Base-by-base conservation (phyloP, 2,888 invertebrate genomes). In the Calliopum simillimum region DNA sequence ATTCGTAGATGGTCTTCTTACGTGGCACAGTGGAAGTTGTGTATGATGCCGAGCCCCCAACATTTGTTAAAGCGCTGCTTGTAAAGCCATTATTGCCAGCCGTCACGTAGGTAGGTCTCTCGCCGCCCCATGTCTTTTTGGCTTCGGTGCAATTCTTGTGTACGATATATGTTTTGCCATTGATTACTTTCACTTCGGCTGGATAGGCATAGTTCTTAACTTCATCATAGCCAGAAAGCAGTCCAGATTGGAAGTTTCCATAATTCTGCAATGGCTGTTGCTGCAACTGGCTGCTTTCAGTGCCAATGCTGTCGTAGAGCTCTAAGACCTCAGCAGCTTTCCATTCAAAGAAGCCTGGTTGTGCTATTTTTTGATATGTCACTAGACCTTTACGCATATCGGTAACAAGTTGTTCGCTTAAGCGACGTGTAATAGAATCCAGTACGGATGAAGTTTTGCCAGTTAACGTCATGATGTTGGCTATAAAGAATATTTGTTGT, bases 281-380 rank as follows among this genome's bases (percentile, higher is more conserved):
- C 46, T 75, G 76, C 33, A 33, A 8, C 13, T 62, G 68, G 6
- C 78, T 76, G 55, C 73, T 71, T 13, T 77, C 74, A 25, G 75
- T 75, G 5, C 72, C 68, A 0, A 67, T 68, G 11, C 69, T 74
- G 8, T 78, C 70, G 63, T 76, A 74, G 1, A 64, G 75, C 51
- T 85, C 79, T 43, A 86, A 73, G 4, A 77, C 71, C 12, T 81
- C 76, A 0, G 81, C 81, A 0, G 85, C 83, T 61, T 82, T 82
- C 33, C 79, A 76, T 67, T 86, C 86, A 68, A 86, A 86, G 72
- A 81, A 86, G 53, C 82, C 80, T 0, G 85, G 82, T 68, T 85
- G 80, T 0, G 78, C 76, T 16, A 86, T 80, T 25, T 80, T 77
- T 14, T 61, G 76, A 16, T 86, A 84, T 44, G 65, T 77, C 0